A percentile compares a stretch with the other conserved stretches of the same genome.
Evolutionary conservation across 2,113 vertebrate species (phyloP).

Genomic region (Puntigrus tetrazona): DNA sequence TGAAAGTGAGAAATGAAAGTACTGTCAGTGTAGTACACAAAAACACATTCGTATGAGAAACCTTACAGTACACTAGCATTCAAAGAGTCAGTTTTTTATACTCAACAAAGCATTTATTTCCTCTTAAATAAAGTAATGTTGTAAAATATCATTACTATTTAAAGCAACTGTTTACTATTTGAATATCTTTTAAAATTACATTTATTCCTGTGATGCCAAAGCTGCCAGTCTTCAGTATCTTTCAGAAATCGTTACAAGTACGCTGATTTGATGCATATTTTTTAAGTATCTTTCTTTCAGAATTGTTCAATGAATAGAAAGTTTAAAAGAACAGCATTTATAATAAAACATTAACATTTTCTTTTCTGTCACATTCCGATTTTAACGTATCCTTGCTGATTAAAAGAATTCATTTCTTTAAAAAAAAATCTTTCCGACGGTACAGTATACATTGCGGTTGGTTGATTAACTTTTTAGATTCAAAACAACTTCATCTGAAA

Average conservation of each 20-base stretch:
- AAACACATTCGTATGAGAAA: neutral
- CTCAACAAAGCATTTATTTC: neutral
- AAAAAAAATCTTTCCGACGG: neutral
- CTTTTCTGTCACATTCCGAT: no score
- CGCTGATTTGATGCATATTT: neutral
- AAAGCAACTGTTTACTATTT: neutral
- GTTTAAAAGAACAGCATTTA: neutral
- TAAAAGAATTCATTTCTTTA: neutral
- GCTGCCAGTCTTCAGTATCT: neutral
- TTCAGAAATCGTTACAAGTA: neutral
- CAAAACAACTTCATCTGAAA: neutral
- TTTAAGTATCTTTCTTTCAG: neutral
- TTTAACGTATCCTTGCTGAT: neutral
- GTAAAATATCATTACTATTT: neutral
- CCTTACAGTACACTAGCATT: neutral
- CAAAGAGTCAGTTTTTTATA: neutral
- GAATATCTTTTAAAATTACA: neutral
- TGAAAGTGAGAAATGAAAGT: slow-evolving; percentile 63
- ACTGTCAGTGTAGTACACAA: neutral
- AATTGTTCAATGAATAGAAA: neutral
- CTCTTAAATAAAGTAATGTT: neutral
- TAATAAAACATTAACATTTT: neutral
- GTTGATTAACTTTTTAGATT: neutral
- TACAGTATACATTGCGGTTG: neutral
- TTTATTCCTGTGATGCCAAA: neutral